Percentiles rank a stretch among this genome's conserved stretches.
phyloP scores from a whole-genome alignment of 2,888 invertebrate species.

The Pyrrhosoma nymphula region DNA sequence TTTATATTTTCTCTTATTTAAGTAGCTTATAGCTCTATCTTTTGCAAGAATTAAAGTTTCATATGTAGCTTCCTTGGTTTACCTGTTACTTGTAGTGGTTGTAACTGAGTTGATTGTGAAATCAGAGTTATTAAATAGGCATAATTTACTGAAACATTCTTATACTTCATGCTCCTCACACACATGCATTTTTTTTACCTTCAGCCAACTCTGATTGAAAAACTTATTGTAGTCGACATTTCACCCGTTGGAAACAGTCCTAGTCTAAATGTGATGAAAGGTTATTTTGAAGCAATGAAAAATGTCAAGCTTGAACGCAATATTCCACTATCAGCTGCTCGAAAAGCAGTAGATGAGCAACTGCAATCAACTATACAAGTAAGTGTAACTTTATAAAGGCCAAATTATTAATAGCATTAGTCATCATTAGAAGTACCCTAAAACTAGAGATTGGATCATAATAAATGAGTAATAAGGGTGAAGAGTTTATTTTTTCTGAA shows the following conservation, averaged over 20 bases:
- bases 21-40: not conserved
- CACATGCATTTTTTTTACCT: slow-evolving; percentile 24
- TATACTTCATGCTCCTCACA: not conserved
- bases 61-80: not conserved
- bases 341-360: slow-evolving; percentile 84
- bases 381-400: slow-evolving; percentile 65
- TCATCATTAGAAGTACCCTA: no score
- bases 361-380: slow-evolving; percentile 80
- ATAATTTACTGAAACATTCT: not conserved
- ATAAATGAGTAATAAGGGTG: no score
- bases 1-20: not conserved
- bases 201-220: slow-evolving; percentile 84
- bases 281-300: slow-evolving; percentile 85
- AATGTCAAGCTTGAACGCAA: slow-evolving; percentile 82
- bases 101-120: not conserved
- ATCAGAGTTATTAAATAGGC: not conserved
- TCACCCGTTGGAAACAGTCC: slow-evolving; percentile 84
- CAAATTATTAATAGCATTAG: no score
- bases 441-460: no score
- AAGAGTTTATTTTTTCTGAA: no score
- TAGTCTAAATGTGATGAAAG: slow-evolving; percentile 82
- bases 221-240: slow-evolving; percentile 86
- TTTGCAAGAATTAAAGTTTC: not conserved
- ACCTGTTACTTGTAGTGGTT: not conserved
- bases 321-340: slow-evolving; percentile 85